phyloP scores from a whole-genome alignment of 2,113 vertebrate species.

The Edolisoma coerulescens region DNA sequence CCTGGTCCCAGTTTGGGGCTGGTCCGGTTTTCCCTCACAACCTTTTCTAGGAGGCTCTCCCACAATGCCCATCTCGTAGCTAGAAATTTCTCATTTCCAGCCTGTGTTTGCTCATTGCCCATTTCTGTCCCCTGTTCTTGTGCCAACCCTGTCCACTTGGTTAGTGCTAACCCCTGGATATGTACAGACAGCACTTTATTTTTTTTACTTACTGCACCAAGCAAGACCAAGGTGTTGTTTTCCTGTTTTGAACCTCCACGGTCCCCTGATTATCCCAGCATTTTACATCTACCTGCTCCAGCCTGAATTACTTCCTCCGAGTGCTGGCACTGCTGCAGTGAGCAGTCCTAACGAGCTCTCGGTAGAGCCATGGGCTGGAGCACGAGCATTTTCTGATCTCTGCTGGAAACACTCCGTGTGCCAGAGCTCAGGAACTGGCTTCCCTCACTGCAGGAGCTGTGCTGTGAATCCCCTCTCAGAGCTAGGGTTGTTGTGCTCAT shows the following conservation, averaged over 20 bases:
- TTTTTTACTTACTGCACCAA: not conserved
- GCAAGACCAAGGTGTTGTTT: not conserved
- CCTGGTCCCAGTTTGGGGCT: not conserved
- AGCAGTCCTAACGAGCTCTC: not conserved
- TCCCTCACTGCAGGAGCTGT: not conserved
- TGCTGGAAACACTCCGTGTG: not conserved
- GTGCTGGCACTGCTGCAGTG: not conserved
- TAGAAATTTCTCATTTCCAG: not conserved
- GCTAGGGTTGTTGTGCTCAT: not conserved
- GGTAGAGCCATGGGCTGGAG: not conserved
- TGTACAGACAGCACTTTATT: not conserved
- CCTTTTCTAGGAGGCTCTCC: not conserved
- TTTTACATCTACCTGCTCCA: not conserved
- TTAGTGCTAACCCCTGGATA: not conserved
- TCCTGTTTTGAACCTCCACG: not conserved
- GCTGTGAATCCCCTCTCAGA: not conserved
- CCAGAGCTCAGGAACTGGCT: not conserved
- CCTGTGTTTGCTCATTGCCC: not conserved
- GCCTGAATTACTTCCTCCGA: too few species aligned
- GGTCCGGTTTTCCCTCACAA: not conserved
- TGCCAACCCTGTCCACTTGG: not conserved
- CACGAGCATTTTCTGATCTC: not conserved
- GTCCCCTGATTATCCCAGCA: not conserved
- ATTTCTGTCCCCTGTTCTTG: not conserved
- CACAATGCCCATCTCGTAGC: rapidly evolving